These are phyloP conservation scores for Circaetus cinerascens DNA, from an alignment of 2,113 vertebrate genomes.

Conservation along the genomic window DNA sequence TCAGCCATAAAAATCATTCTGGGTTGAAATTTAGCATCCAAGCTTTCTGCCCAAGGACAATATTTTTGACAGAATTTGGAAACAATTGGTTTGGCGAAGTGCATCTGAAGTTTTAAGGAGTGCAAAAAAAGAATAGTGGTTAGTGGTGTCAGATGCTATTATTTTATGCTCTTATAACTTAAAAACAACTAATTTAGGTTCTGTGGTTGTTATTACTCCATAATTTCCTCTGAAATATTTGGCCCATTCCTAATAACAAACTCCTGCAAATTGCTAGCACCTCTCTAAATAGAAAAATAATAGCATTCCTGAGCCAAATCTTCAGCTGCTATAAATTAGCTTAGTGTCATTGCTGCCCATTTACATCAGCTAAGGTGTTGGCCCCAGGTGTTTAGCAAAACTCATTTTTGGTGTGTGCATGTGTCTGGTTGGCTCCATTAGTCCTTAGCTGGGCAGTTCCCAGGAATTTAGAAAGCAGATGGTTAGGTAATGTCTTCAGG, in stretches of 20 bases:
- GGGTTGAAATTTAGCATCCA: slow-evolving; percentile 46
- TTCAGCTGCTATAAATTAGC: slow-evolving; percentile 17
- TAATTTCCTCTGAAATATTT: slow-evolving; percentile 52
- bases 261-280: slow-evolving; percentile 28
- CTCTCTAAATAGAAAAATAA: slow-evolving; percentile 33
- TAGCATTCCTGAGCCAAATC: not conserved
- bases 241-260: slow-evolving; percentile 34
- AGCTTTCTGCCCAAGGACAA: slow-evolving; percentile 60
- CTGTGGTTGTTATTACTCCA: slow-evolving; percentile 45
- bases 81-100: slow-evolving; percentile 63
- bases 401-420: not conserved
- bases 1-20: slow-evolving; percentile 52
- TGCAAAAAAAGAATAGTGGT: slow-evolving; percentile 45
- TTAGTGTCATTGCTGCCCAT: not conserved
- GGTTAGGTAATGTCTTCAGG: slow-evolving; percentile 32
- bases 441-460: slow-evolving; percentile 5
- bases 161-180: slow-evolving; percentile 57
- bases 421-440: not conserved
- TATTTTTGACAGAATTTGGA: slow-evolving; percentile 67
- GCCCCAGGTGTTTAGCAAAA: slow-evolving; percentile 1
- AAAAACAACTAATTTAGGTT: slow-evolving; percentile 54
- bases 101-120: not conserved
- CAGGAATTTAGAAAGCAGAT: not conserved
- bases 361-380: slow-evolving; percentile 11
- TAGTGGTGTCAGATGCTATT: slow-evolving; percentile 62